Evolutionary conservation across 2,113 vertebrate genomes (phyloP).

Genomic region (Tychaedon coryphoeus): DNA sequence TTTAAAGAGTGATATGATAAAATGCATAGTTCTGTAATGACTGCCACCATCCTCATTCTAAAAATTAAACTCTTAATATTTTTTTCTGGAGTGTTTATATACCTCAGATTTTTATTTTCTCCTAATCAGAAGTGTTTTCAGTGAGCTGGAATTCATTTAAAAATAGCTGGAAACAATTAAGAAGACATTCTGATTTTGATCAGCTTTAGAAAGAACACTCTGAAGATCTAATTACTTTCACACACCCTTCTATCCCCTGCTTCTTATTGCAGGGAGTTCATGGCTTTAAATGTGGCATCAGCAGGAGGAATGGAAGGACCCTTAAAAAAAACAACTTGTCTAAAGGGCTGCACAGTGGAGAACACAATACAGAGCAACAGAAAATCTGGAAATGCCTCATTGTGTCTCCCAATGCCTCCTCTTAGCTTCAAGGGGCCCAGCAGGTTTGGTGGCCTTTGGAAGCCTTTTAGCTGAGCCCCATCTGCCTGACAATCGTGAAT

Average conservation of each 20-base stretch:
- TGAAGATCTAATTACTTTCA: neutral
- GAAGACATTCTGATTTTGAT: neutral
- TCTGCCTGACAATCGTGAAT: neutral
- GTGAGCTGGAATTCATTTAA: neutral
- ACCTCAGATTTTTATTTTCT: neutral
- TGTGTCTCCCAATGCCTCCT: neutral
- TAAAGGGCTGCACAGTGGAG: neutral
- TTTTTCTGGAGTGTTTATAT: neutral
- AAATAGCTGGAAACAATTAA: neutral
- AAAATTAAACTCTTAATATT: neutral
- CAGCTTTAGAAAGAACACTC: neutral
- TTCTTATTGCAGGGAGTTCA: neutral
- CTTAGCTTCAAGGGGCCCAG: neutral
- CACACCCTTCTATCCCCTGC: neutral
- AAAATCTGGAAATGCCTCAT: neutral
- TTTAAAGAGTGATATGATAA: neutral
- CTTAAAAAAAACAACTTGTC: neutral
- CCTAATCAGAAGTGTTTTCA: neutral
- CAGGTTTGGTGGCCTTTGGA: neutral
- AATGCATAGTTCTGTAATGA: neutral
- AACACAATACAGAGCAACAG: neutral
- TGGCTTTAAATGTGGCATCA: neutral
- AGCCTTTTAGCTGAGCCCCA: neutral
- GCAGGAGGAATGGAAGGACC: neutral
- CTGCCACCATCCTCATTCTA: fast-evolving